A percentile compares a stretch with the other conserved stretches of the same genome.
Conservation (phyloP, 37 sponge, comb jelly and placozoan genomes). For the Theonella swinhoei region DNA sequence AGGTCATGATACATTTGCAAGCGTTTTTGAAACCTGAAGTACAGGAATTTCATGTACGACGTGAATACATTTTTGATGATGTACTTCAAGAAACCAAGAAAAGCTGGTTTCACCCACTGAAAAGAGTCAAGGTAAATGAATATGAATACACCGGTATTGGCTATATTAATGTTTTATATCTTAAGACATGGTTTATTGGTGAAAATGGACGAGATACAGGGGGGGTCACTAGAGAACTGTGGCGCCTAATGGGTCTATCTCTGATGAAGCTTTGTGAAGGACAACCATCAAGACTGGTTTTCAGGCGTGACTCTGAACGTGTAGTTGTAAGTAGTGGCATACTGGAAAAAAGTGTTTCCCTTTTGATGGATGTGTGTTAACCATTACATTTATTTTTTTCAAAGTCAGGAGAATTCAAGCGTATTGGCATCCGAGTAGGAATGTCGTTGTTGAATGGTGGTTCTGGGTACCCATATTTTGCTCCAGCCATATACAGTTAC, state of each 20-base stretch:
- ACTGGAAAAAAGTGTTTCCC: too few relatives aligned
- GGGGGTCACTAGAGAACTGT: conserved; percentile 17
- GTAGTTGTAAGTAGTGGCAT: too few relatives aligned
- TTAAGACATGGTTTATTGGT: neutral
- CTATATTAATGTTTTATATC: too few relatives aligned
- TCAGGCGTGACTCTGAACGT: neutral
- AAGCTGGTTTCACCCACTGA: neutral
- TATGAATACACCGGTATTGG: too few relatives aligned
- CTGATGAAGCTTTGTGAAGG: conserved; percentile 6
- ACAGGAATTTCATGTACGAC: neutral
- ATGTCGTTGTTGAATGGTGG: neutral
- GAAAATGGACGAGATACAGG: neutral
- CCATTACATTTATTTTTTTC: too few relatives aligned
- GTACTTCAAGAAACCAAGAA: neutral
- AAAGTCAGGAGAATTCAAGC: neutral
- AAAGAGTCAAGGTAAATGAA: conserved; percentile 6
- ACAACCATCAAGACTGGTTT: too few relatives aligned
- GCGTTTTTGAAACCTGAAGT: neutral
- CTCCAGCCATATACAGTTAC: neutral
- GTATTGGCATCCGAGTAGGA: conserved; percentile 11
- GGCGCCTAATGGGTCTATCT: neutral
- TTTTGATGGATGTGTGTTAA: too few relatives aligned
- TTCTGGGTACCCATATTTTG: conserved; percentile 22
- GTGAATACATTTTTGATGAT: conserved; percentile 9
- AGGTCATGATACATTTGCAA: too few relatives aligned